A percentile compares a stretch with the other conserved stretches of the same genome.
These are phyloP conservation scores for Ceyx erithaca DNA, from an alignment of 2,797 vertebrate species.

Conservation along the genomic window DNA sequence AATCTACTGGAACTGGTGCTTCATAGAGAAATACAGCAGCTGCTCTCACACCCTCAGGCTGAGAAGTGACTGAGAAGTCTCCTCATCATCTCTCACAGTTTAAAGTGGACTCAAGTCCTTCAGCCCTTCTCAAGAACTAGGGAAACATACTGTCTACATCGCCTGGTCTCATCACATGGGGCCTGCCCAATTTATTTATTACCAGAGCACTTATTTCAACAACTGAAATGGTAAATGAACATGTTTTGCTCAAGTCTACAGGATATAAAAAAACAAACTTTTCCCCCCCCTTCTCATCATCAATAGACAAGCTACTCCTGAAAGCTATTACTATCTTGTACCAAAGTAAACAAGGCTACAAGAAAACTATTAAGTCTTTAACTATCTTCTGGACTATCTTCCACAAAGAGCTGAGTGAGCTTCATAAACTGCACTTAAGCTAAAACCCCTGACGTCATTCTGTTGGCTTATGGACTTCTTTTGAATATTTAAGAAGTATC, in stretches of 20 bases:
- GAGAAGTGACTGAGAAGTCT: background rate
- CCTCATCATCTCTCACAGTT: background rate
- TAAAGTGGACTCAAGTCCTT: background rate
- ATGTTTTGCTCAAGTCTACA: background rate
- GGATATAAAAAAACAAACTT: background rate
- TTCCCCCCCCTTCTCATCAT: accelerated
- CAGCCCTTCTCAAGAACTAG: background rate
- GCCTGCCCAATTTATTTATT: background rate
- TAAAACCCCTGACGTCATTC: background rate
- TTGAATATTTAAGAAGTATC: accelerated
- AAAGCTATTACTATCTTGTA: background rate
- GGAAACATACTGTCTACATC: background rate
- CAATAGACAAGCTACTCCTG: background rate
- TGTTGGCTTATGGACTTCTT: background rate
- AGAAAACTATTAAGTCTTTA: background rate
- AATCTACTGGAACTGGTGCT: accelerated
- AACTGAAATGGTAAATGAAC: background rate
- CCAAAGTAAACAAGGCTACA: background rate
- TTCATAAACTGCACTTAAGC: background rate
- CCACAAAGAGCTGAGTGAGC: background rate
- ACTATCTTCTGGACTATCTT: background rate
- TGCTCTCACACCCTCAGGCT: background rate
- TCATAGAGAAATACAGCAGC: background rate
- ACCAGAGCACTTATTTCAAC: background rate
- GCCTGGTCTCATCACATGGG: background rate